Base-by-base conservation (phyloP, 2,888 invertebrate genomes). In the Tribolium freemani region DNA sequence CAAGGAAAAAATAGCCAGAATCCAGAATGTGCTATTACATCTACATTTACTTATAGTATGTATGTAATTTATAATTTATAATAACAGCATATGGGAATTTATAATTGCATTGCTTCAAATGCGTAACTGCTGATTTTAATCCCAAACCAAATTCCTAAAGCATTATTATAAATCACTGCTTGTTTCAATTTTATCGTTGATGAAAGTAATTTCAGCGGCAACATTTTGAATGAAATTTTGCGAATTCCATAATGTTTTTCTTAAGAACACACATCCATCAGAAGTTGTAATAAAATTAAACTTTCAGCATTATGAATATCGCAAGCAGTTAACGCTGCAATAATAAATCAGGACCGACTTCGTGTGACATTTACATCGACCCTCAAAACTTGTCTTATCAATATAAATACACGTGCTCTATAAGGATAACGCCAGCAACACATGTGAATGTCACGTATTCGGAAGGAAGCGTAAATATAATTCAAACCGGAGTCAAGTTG, bases 361-460 rank as follows among this genome's bases (percentile, higher is more conserved):
- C 48, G 3, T 48, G 48, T 63, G 64, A 64, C 64, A 64, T 64
- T 64, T 64, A 26, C 54, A 53, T 64, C 64, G 53, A 20, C 60
- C 51, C 13, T 60, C 63, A 16, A 63, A 63, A 63, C 63, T 51
- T 51, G 30, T 48, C 60, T 48, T 60, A 60, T 63, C 63, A 63
- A 63, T 51, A 63, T 51, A 63, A 48, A 63, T 63, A 51, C 63
- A 63, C 38, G 31, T 48, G 10, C 26, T 54, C 45, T 45, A 57
- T 48, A 48, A 57, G 57, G 67, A 57, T 67, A 67, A 67, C 54
- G 56, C 6, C 45, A 54, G 63, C 26, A 64, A 64, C 64, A 54
- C 64, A 64, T 64, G 64, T 64, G 64, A 64, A 64, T 64, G 64
- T 67, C 67, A 56, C 57, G 57, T 66, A 20, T 53, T 66, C 46